These are phyloP conservation scores for Caenorhabditis sp. DNA, from an alignment of 2,888 invertebrate species.

Conservation along the genomic window DNA sequence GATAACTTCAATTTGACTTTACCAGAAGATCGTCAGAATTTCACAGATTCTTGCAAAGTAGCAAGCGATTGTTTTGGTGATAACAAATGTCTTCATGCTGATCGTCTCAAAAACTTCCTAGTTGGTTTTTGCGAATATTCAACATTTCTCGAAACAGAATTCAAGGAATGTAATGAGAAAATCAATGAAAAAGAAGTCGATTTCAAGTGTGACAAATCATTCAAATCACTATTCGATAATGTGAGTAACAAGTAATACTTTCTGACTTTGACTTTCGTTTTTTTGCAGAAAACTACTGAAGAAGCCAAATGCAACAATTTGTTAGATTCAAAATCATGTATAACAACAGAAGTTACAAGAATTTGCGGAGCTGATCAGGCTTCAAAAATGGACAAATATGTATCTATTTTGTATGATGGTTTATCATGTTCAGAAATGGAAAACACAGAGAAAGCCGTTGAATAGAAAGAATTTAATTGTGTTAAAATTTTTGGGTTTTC, in stretches of 20 bases:
- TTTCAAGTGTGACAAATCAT: conserved; percentile 14
- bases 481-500: too few species aligned
- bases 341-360: conserved; percentile 18
- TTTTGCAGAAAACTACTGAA: conserved; percentile 13
- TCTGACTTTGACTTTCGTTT: neutral
- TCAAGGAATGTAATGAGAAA: conserved; percentile 18
- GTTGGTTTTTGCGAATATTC: conserved; percentile 27
- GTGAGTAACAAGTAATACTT: neutral
- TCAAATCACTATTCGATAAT: conserved; percentile 32
- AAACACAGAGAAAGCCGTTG: too few species aligned
- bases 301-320: conserved; percentile 20
- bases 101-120: conserved; percentile 22
- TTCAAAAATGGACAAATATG: conserved; percentile 14
- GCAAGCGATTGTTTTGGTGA: conserved; percentile 19
- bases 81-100: conserved; percentile 17
- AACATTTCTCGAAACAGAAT: conserved; percentile 29
- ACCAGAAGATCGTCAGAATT: conserved; percentile 11
- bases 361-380: conserved; percentile 20
- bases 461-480: conserved; percentile 2
- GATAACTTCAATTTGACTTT: conserved; percentile 13
- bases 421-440: conserved; percentile 22
- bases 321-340: conserved; percentile 13
- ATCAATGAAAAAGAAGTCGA: neutral
- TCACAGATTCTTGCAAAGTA: conserved; percentile 18
- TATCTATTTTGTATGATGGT: conserved; percentile 19